phyloP scores from a whole-genome alignment of 2,797 vertebrate species.

The Brachyalestes nurse region DNA sequence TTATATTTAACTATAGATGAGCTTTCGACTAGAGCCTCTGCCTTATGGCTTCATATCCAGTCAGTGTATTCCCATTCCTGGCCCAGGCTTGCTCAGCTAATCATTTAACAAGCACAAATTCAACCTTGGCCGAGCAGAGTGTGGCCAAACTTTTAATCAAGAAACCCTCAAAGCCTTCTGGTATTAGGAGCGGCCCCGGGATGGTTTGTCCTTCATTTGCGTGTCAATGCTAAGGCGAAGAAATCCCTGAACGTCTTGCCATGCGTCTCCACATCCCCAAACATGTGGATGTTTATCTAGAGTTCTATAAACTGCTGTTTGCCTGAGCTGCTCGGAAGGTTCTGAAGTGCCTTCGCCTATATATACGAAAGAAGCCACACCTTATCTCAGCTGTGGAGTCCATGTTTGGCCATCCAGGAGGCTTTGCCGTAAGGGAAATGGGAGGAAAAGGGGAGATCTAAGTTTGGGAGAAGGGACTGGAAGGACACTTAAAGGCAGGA shows the following conservation, averaged over 20 bases:
- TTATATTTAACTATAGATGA: constrained; percentile 44
- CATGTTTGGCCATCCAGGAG: constrained; percentile 51
- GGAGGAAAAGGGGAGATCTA: constrained; percentile 56
- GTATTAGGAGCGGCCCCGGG: background rate
- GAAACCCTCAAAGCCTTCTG: background rate
- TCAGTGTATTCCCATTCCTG: background rate
- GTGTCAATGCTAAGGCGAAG: background rate
- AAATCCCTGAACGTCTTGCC: constrained; percentile 5
- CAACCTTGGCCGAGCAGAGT: background rate
- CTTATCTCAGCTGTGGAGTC: constrained; percentile 48
- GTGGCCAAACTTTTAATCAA: background rate
- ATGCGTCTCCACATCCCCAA: constrained; percentile 30
- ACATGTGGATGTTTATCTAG: constrained; percentile 53
- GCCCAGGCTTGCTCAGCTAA: background rate
- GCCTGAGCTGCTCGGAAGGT: constrained; percentile 43
- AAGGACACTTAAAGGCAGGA: constrained; percentile 60
- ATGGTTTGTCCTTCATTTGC: background rate
- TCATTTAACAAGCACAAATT: constrained; percentile 1
- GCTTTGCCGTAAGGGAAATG: constrained; percentile 40
- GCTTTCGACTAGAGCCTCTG: constrained; percentile 60
- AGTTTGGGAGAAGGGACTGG: constrained; percentile 51
- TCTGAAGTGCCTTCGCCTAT: constrained; percentile 51
- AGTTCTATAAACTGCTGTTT: constrained; percentile 57
- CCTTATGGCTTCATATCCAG: constrained; percentile 4
- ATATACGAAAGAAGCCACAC: constrained; percentile 48